Percentiles rank a stretch among this genome's conserved stretches.
These are phyloP conservation scores for Thereva unica DNA, from an alignment of 2,888 invertebrate genomes.

Conservation along the genomic window DNA sequence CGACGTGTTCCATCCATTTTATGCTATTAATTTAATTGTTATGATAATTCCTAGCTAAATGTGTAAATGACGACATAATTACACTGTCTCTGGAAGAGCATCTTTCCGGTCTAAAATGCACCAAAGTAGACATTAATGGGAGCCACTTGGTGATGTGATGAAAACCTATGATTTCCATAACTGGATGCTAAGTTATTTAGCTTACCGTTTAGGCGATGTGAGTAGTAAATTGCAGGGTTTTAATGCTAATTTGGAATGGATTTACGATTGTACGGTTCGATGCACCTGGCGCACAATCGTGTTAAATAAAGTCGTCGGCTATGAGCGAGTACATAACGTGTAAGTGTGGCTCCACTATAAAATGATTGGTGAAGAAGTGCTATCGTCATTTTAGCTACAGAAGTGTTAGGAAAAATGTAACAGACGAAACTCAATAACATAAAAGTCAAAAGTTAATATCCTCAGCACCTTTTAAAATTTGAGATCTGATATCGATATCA, in stretches of 20 bases:
- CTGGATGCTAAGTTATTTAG: not conserved
- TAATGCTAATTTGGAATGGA: too few species aligned
- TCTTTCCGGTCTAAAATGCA: conserved; percentile 8
- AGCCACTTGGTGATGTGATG: conserved; percentile 23
- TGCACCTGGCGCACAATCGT: too few species aligned
- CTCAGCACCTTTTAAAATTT: conserved; percentile 22
- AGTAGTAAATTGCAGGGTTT: too few species aligned
- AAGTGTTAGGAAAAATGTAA: too few species aligned
- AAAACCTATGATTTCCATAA: conserved; percentile 26
- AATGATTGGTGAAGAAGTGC: too few species aligned
- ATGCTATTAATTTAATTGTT: conserved; percentile 33
- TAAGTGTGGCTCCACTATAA: too few species aligned
- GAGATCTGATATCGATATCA: conserved; percentile 31
- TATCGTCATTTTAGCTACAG: too few species aligned
- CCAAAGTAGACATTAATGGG: conserved; percentile 16
- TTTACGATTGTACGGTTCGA: too few species aligned
- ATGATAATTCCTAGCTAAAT: conserved; percentile 31
- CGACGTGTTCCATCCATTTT: not conserved
- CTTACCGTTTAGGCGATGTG: too few species aligned
- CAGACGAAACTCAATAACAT: not conserved
- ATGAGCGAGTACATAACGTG: too few species aligned
- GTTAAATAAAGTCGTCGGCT: too few species aligned
- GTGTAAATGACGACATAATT: conserved; percentile 33
- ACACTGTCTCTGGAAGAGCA: conserved; percentile 3
- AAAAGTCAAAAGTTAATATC: conserved; percentile 27